phyloP scores from a whole-genome alignment of 1,140 invertebrate genomes.

The Watersipora subatra region DNA sequence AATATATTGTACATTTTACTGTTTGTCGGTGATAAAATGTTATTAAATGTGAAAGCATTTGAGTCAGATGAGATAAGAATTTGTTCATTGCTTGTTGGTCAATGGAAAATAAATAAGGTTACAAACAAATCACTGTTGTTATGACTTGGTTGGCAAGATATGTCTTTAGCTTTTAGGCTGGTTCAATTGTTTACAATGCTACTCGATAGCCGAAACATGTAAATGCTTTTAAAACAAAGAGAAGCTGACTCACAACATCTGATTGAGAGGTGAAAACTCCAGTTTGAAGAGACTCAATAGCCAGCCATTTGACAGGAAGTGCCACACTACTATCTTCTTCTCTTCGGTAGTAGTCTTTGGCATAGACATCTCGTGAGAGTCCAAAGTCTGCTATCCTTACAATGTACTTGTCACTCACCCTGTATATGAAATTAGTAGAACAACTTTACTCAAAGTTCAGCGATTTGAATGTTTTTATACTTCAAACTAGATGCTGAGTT shows the following conservation, averaged over 20 bases:
- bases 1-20: too few species aligned
- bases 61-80: neutral
- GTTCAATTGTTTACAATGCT: neutral
- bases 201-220: too few species aligned
- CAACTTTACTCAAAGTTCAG: too few species aligned
- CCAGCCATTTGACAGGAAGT: constrained; percentile 42
- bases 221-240: too few species aligned
- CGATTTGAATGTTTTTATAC: too few species aligned
- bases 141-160: neutral
- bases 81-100: neutral
- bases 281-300: constrained; percentile 37
- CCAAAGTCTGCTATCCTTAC: constrained; percentile 47
- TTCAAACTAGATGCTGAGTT: too few species aligned
- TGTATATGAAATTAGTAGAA: too few species aligned
- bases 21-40: too few species aligned
- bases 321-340: constrained; percentile 34
- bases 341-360: constrained; percentile 41
- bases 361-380: constrained; percentile 42
- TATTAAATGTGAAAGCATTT: too few species aligned
- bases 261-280: constrained; percentile 33
- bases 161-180: neutral
- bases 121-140: neutral
- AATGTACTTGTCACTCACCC: neutral
- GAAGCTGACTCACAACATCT: constrained; percentile 33
- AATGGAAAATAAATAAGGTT: neutral